A percentile compares a stretch with the other conserved stretches of the same genome.
Evolutionary conservation across 1,140 invertebrate genomes (phyloP).

Genomic region (Heliothis virescens): DNA sequence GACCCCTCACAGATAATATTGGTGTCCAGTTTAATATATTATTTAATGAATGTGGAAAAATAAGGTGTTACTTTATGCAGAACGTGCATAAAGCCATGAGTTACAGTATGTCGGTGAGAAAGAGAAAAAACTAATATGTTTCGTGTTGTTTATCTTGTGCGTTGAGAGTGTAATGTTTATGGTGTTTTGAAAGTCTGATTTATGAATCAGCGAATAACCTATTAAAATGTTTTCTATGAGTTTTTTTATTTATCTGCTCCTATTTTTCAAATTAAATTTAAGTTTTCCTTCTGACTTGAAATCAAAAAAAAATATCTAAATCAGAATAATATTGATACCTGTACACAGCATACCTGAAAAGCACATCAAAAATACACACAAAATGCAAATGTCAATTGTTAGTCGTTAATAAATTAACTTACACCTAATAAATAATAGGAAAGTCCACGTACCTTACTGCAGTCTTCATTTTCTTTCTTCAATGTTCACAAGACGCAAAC

Average conservation of each 20-base stretch:
- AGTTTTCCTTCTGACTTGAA: too few species aligned
- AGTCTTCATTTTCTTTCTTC: slow-evolving; percentile 65
- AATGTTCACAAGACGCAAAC: slow-evolving; percentile 60
- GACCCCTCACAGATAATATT: slow-evolving; percentile 75
- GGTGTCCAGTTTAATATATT: slow-evolving; percentile 75
- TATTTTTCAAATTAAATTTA: background rate
- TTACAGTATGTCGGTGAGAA: slow-evolving; percentile 35
- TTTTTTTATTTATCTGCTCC: background rate
- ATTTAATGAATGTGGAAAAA: slow-evolving; percentile 73
- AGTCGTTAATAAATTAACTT: slow-evolving; percentile 62
- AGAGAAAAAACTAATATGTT: slow-evolving; percentile 47
- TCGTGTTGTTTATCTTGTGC: slow-evolving; percentile 43
- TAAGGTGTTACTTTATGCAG: slow-evolving; percentile 57
- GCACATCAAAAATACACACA: slow-evolving; percentile 77
- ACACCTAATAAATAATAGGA: slow-evolving; percentile 56
- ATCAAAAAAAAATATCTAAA: background rate
- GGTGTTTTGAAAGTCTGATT: slow-evolving; percentile 27
- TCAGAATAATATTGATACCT: slow-evolving; percentile 78
- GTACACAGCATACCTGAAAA: slow-evolving; percentile 77
- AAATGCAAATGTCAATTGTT: slow-evolving; percentile 69
- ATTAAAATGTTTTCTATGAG: background rate
- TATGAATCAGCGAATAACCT: slow-evolving; percentile 20
- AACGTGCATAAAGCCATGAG: slow-evolving; percentile 39
- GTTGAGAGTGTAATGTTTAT: slow-evolving; percentile 38
- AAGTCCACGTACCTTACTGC: slow-evolving; percentile 70